Evolutionary conservation across 35 echinoderm and acorn worm species (phyloP).

Genomic region (Heliocidaris tuberculata): DNA sequence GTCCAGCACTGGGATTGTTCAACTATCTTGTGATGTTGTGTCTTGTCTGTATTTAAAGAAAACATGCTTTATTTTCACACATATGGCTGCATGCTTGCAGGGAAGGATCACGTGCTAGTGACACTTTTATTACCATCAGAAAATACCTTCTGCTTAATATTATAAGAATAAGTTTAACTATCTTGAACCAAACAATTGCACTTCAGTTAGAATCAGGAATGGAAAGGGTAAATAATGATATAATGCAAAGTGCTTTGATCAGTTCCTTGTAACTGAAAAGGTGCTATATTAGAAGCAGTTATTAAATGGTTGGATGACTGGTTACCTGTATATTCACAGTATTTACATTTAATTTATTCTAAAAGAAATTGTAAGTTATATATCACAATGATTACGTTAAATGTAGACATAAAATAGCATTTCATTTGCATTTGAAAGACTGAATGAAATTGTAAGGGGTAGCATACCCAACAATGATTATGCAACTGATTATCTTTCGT

Average conservation of each 20-base stretch:
- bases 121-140: not conserved
- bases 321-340: not conserved
- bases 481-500: no score
- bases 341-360: not conserved
- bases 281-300: not conserved
- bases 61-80: not conserved
- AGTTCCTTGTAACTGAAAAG: not conserved
- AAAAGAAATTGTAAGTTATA: not conserved
- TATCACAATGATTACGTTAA: not conserved
- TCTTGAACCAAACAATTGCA: not conserved
- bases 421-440: not conserved
- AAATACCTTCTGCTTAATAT: not conserved
- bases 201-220: not conserved
- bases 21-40: not conserved
- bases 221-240: not conserved
- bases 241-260: not conserved
- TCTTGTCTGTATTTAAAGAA: not conserved
- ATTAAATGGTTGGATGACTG: not conserved
- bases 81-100: not conserved
- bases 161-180: no score
- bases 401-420: not conserved
- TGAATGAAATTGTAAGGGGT: not conserved
- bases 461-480: no score
- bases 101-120: not conserved
- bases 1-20: not conserved